A percentile compares a stretch with the other conserved stretches of the same genome.
These are phyloP conservation scores for Camptogramma bilineatum DNA, from an alignment of 2,888 invertebrate species.

Conservation along the genomic window DNA sequence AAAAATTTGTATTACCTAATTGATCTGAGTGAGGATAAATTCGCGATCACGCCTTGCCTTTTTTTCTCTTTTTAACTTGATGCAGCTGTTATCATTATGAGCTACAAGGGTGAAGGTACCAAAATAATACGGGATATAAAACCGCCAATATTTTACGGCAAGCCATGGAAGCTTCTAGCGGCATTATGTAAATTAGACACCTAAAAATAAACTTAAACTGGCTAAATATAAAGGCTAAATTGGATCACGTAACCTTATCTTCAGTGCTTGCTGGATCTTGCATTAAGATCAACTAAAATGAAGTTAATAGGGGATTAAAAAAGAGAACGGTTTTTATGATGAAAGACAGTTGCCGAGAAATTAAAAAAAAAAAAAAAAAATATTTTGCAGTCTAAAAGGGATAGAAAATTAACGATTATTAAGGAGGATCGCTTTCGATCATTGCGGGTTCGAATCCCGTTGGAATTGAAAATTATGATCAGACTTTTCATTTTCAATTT, in stretches of 20 bases:
- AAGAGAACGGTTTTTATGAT: no score
- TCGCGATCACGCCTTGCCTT: no score
- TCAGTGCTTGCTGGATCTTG: not conserved
- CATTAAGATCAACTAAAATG: not conserved
- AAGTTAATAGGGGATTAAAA: not conserved
- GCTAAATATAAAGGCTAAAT: conserved; percentile 17
- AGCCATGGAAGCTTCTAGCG: conserved; percentile 13
- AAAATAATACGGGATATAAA: conserved; percentile 27
- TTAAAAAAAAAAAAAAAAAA: no score
- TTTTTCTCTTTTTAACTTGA: not conserved
- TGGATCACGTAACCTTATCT: conserved; percentile 2
- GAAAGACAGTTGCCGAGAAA: no score
- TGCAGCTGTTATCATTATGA: conserved; percentile 2
- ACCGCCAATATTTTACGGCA: conserved; percentile 33
- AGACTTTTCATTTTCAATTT: no score
- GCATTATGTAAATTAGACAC: conserved; percentile 26
- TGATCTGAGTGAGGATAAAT: no score
- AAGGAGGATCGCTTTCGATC: no score
- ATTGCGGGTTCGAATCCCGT: no score
- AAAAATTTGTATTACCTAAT: no score
- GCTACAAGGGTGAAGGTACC: conserved; percentile 27
- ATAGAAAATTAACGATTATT: no score
- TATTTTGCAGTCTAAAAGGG: no score
- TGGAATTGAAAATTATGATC: no score
- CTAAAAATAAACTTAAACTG: conserved; percentile 18